Percentiles rank a stretch among this genome's conserved stretches.
Evolutionary conservation across 2,797 vertebrate genomes (phyloP).

Genomic region (Benthosema pterotum): DNA sequence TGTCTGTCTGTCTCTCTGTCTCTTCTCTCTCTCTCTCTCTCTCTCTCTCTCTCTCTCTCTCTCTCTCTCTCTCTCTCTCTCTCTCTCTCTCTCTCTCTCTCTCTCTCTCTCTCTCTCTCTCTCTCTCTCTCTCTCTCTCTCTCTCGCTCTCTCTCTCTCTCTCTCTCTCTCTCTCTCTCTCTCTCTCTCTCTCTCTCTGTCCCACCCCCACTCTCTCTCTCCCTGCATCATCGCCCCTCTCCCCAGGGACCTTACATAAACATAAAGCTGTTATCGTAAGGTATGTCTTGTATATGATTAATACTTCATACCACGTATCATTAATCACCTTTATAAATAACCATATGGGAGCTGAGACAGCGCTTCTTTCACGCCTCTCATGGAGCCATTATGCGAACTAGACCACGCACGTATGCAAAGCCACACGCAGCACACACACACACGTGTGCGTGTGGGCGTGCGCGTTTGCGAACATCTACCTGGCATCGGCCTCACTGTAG

Average conservation of each 20-base stretch:
- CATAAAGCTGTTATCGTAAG: slow-evolving; percentile 44
- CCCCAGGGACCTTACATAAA: slow-evolving; percentile 42
- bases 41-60: slow-evolving; percentile 1
- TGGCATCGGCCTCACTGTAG: slow-evolving; percentile 97
- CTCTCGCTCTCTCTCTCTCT: neutral
- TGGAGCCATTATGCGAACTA: slow-evolving; percentile 53
- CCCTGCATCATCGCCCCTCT: slow-evolving; percentile 5
- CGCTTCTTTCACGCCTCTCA: slow-evolving; percentile 61
- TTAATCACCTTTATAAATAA: slow-evolving; percentile 82
- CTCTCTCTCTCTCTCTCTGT: slow-evolving; percentile 8
- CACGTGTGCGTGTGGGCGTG: slow-evolving; percentile 9
- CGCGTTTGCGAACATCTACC: slow-evolving; percentile 72
- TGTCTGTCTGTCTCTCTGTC: neutral
- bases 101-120: neutral
- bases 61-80: neutral
- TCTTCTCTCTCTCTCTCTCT: neutral
- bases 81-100: too few species aligned
- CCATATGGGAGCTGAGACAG: slow-evolving; percentile 56
- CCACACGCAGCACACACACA: slow-evolving; percentile 8
- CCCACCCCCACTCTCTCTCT: neutral
- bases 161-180: slow-evolving; percentile 7
- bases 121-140: neutral
- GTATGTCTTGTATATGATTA: slow-evolving; percentile 65
- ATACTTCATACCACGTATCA: slow-evolving; percentile 59
- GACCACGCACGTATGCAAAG: slow-evolving; percentile 32